Base-by-base conservation (phyloP, 2,888 invertebrate genomes). In the Cerceris rybyensis region DNA sequence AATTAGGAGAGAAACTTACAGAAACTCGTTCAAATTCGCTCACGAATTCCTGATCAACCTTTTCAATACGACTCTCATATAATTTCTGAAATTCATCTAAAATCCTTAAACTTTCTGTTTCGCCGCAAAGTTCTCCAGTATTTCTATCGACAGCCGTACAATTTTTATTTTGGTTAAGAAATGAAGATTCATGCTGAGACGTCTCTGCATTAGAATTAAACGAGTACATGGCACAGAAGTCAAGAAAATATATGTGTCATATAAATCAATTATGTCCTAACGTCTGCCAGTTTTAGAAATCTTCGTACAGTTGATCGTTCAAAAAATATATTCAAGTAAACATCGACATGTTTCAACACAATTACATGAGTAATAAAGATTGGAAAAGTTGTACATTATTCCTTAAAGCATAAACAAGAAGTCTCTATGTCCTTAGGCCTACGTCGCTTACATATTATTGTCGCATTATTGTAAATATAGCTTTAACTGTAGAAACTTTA, bases 61-160 rank as follows among this genome's bases (percentile, higher is more conserved):
- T 92, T 49, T 93, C 92, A 91, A 96, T 93, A 75, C 95, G 94
- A 52, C 93, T 93, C 82, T 95, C 94, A 87, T 96, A 96, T 0
- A 95, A 93, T 68, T 92, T 91, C 88, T 95, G 95, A 80, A 96
- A 94, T 73, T 96, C 94, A 60, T 93, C 92, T 66, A 95, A 93
- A 81, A 95, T 94, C 59, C 82, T 86, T 14, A 91, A 70, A 65
- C 90, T 80, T 42, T 88, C 87, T 49, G 83, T 84, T 70, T 91
- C 88, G 13, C 84, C 86, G 70, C 89, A 90, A 70, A 80, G 58
- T 69, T 81, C 78, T 9, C 86, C 87, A 49, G 86, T 87, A 54
- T 76, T 78, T 13, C 83, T 70, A 73, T 87, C 81, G 13, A 82
- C 63, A 49, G 79, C 87, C 59, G 78, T 76, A 66, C 87, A 87